Evolutionary conservation across 2,797 vertebrate genomes (phyloP).

Genomic region (Gastrophryne carolinensis): DNA sequence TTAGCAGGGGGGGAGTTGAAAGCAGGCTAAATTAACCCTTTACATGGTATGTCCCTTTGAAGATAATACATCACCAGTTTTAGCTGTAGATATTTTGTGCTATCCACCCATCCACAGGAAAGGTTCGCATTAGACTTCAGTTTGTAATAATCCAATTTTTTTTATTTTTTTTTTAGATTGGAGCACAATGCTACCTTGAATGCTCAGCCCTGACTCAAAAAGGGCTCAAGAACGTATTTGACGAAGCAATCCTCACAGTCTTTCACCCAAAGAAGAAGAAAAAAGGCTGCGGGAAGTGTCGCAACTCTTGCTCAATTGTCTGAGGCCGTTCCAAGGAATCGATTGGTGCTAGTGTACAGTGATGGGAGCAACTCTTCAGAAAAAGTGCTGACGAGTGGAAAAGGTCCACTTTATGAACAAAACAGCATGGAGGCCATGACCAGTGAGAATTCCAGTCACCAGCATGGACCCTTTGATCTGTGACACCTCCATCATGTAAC

Average conservation of each 20-base stretch:
- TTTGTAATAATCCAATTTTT: no score
- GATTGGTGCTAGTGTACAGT: constrained; percentile 32
- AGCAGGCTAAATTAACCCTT: no score
- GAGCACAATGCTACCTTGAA: constrained; percentile 85
- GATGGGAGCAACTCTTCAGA: neutral
- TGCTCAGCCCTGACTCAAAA: constrained; percentile 86
- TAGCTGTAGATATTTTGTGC: no score
- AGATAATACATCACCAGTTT: no score
- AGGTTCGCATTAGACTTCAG: no score
- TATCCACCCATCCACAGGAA: no score
- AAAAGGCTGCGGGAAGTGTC: constrained; percentile 65
- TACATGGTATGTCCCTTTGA: no score
- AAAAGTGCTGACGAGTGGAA: neutral
- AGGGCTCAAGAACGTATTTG: constrained; percentile 84
- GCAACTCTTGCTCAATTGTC: constrained; percentile 73
- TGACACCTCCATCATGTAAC: constrained; percentile 56
- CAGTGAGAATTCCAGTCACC: constrained; percentile 52
- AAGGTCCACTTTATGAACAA: constrained; percentile 31
- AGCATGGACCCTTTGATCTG: constrained; percentile 39
- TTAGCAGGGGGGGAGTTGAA: no score
- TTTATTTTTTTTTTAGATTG: constrained; percentile 65
- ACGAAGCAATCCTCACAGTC: constrained; percentile 85
- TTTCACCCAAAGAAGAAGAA: constrained; percentile 85
- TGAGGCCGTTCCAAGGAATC: constrained; percentile 58
- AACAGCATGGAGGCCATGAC: constrained; percentile 54